Evolutionary conservation across 2,113 vertebrate genomes (phyloP).

Genomic region (Willisornis vidua): DNA sequence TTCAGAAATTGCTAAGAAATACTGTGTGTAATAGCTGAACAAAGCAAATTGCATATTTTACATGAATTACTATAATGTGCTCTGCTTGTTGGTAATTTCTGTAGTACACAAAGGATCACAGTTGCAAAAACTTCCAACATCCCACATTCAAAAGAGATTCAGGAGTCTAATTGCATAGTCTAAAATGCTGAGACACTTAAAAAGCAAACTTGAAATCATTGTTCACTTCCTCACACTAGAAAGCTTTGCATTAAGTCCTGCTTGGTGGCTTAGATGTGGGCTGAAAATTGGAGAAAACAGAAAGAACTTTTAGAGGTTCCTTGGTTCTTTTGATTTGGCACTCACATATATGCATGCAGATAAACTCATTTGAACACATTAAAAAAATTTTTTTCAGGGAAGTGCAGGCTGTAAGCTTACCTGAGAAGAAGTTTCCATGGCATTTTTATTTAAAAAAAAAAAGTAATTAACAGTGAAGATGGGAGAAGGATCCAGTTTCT

Average conservation of each 20-base stretch:
- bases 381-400: rapidly evolving
- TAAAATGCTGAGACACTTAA: background rate
- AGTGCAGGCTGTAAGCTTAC: background rate
- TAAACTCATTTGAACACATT: background rate
- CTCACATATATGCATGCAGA: background rate
- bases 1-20: background rate
- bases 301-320: background rate
- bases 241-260: background rate
- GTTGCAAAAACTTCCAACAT: background rate
- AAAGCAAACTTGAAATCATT: background rate
- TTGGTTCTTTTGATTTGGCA: background rate
- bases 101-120: background rate
- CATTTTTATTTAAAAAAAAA: background rate
- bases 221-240: rapidly evolving
- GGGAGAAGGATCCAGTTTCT: background rate
- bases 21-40: background rate
- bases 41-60: slow-evolving; percentile 26
- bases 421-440: background rate
- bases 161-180: background rate
- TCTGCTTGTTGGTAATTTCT: background rate
- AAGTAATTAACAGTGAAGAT: background rate
- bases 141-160: background rate
- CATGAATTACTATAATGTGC: background rate
- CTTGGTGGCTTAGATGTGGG: background rate
- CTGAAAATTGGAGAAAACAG: background rate